Evolutionary conservation across 2,113 vertebrate species (phyloP).

Genomic region (Sakesphorus luctuosus): DNA sequence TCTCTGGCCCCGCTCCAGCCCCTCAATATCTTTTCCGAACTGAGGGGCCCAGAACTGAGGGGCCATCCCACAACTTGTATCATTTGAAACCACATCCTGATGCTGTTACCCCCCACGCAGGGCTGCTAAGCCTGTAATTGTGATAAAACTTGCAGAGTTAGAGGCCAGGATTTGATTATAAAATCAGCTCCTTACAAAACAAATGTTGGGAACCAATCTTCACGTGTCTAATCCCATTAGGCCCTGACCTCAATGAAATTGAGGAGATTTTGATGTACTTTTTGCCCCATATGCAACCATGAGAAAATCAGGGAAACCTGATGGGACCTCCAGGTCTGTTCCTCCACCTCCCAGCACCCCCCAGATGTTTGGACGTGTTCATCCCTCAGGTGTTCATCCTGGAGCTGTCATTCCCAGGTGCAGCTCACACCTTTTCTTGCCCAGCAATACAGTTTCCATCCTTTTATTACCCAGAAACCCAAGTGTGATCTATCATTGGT

Average conservation of each 20-base stretch:
- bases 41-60: not conserved
- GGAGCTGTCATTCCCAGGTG: not conserved
- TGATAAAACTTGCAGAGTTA: not conserved
- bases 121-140: not conserved
- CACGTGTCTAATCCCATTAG: not conserved
- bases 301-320: rapidly evolving
- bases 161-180: not conserved
- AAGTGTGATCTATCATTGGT: rapidly evolving
- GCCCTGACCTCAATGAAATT: not conserved
- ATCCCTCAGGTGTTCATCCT: not conserved
- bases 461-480: not conserved
- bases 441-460: not conserved
- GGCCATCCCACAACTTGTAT: not conserved
- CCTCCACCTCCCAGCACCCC: rapidly evolving
- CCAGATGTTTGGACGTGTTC: not conserved
- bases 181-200: slow-evolving; percentile 7
- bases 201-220: not conserved
- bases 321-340: rapidly evolving
- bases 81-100: rapidly evolving
- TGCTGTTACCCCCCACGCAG: not conserved
- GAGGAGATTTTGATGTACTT: not conserved
- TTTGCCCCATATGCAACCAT: rapidly evolving
- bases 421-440: not conserved
- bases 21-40: no score
- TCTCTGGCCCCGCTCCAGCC: no score